Conservation (phyloP, 1,140 invertebrate species). For the Drosophila sp. region DNA sequence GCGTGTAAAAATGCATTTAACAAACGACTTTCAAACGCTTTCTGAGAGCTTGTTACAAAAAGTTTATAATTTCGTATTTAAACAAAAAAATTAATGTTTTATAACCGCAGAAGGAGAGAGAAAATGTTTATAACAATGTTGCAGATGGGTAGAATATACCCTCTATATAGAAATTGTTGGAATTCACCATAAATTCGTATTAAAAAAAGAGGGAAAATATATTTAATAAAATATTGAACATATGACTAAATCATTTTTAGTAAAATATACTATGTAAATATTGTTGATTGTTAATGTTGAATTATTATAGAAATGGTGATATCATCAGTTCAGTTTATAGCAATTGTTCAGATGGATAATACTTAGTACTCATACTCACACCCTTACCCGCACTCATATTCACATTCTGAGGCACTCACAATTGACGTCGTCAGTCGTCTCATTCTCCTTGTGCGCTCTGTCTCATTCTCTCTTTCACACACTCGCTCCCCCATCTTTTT, state of each 20-base stretch:
- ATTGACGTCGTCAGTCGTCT: not conserved
- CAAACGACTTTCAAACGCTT: slow-evolving; percentile 74
- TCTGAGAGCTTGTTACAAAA: slow-evolving; percentile 75
- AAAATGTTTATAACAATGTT: slow-evolving; percentile 63
- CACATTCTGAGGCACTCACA: not conserved
- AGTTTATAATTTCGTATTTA: slow-evolving; percentile 79
- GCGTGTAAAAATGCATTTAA: slow-evolving; percentile 58
- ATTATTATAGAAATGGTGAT: not conserved
- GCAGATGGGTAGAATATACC: slow-evolving; percentile 15
- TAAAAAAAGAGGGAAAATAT: not conserved
- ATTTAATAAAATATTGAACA: not conserved
- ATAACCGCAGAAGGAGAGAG: slow-evolving; percentile 33
- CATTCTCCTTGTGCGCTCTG: too few species aligned
- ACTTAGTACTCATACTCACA: not conserved
- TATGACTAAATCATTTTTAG: not conserved
- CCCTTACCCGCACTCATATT: not conserved
- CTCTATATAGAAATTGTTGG: slow-evolving; percentile 6
- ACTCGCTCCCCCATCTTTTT: not conserved
- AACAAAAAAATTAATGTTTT: slow-evolving; percentile 78
- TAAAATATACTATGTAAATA: not conserved
- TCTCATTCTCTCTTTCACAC: not conserved
- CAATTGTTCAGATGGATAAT: not conserved
- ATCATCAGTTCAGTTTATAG: not conserved
- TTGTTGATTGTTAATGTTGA: too few species aligned
- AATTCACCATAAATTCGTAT: not conserved